Evolutionary conservation across 37 sponge, comb jelly and placozoan genomes (phyloP).

Genomic region (Agelas oroides): DNA sequence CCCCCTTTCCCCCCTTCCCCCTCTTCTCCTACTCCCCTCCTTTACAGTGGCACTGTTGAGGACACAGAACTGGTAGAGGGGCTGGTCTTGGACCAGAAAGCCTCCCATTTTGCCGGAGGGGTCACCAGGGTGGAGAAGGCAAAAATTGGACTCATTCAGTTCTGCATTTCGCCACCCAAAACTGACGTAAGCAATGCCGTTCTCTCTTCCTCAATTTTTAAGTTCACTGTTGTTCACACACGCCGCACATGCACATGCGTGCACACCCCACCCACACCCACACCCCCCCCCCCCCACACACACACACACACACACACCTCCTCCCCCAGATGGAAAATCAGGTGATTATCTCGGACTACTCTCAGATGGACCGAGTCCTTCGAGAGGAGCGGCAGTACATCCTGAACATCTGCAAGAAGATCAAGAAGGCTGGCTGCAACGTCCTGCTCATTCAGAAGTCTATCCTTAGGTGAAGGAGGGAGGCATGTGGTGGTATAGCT

Average conservation of each 20-base stretch:
- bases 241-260: no score
- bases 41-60: conserved; percentile 95
- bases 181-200: conserved; percentile 78
- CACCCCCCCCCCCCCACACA: neutral
- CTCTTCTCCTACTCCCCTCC: conserved; percentile 2
- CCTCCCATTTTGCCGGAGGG: conserved; percentile 88
- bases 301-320: no score
- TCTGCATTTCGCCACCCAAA: conserved; percentile 98
- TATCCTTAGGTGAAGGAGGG: conserved; percentile 78
- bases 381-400: conserved; percentile 98
- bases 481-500: no score
- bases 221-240: no score
- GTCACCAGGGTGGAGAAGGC: conserved; percentile 95
- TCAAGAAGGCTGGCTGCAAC: conserved; percentile 99
- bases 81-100: conserved; percentile 96
- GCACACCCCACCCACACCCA: neutral
- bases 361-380: conserved; percentile 98
- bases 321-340: conserved; percentile 94
- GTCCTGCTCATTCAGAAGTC: conserved; percentile 99
- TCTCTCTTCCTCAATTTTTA: no score
- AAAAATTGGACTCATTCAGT: conserved; percentile 98
- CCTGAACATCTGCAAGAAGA: conserved; percentile 97
- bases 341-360: conserved; percentile 97
- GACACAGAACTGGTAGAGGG: conserved; percentile 99
- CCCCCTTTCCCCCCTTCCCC: neutral